Evolutionary conservation across 2,113 vertebrate genomes (phyloP), one percentile per base, ranked within the genome.

Genomic region (Murina feae): DNA sequence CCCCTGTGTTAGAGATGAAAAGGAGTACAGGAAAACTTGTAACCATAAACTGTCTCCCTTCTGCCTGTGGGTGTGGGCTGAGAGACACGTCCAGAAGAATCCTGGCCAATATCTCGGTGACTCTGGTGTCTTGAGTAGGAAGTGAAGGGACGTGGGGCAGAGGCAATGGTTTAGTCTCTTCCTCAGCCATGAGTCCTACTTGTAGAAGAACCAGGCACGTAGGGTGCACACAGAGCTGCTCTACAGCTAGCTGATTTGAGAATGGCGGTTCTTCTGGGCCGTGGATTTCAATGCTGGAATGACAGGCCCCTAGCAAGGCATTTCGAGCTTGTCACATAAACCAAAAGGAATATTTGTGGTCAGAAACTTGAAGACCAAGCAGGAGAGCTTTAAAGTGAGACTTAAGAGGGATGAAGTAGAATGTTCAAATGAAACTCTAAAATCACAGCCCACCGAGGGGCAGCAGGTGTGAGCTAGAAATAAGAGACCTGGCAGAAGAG

Each of bases 401-500:
- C 92, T 91, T 85, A 85, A 89, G 35, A 30, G 83, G 86, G 90
- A 95, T 93, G 88, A 96, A 92, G 51, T 51, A 94, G 94, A 96
- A 78, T 79, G n/a, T 92, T 91, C 78, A 82, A 65, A 85, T 86
- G 74, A 92, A 96, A 86, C 75, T 78, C 74, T 91, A 74, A 93
- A 95, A 93, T 94, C 87, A 23, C 63, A 95, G 72, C 81, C 90
- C 88, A 79, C 18, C 0, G n/a, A 94, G 74, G 96, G 88, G 79
- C 55, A 96, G 95, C 96, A 96, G 95, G 95, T 95, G 85, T 95
- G 81, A 88, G 87, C 85, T 95, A 94, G 92, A 95, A 97, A 87
- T 94, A 93, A 88, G 93, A 90, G 58, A 30, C 66, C 2, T 30
- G 4, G 88, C 82, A 88, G 86, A 82, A 69, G 53, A 18, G 53